Evolutionary conservation across 2,113 vertebrate genomes (phyloP), one percentile per base, ranked within the genome.

Genomic region (Pterocles orientalis): DNA sequence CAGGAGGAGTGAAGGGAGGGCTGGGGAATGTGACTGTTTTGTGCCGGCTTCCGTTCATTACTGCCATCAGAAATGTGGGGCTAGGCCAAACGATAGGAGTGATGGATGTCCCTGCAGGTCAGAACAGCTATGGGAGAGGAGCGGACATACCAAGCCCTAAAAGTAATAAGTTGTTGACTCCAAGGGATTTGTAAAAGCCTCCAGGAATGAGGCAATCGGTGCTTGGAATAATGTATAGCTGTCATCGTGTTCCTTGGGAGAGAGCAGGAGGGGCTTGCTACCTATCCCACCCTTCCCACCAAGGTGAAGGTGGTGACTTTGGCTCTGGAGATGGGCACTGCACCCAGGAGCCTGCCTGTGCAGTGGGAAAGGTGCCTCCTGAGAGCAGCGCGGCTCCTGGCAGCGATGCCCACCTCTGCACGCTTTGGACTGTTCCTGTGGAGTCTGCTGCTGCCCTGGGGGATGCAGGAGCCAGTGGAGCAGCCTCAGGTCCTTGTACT

Each of bases 111-210:
- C 3, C 0, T 19, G 70, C 70, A 82, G 94, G 91, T 82, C 81
- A 84, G 39, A 84, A 56, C 51, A 75, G 50, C 41, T 18, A 15
- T 8, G 48, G 70, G 65, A 92, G 34, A 80, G 48, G 51, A 91
- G 71, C 62, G 61, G 56, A 34, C 58, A 7, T 81, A 51, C 61
- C 45, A 75, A 86, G 28, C 29, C 70, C 76, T 85, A 34, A 36
- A 86, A 73, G 56, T 73, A 77, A 94, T 70, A 39, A n/a, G 58
- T 41, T 75, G 61, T 72, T 86, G 66, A 48, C 64, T 88, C 57
- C 51, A 33, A 83, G 60, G 83, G 77, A 94, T 88, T 95, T 82
- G 39, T 45, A 69, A 33, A 94, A 82, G 36, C 68, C 68, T 90
- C 4, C 15, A 64, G 81, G 78, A 96, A 65, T 18, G 51, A 92